These are phyloP conservation scores for Lathronympha strigana DNA, from an alignment of 2,888 invertebrate species.

Conservation along the genomic window DNA sequence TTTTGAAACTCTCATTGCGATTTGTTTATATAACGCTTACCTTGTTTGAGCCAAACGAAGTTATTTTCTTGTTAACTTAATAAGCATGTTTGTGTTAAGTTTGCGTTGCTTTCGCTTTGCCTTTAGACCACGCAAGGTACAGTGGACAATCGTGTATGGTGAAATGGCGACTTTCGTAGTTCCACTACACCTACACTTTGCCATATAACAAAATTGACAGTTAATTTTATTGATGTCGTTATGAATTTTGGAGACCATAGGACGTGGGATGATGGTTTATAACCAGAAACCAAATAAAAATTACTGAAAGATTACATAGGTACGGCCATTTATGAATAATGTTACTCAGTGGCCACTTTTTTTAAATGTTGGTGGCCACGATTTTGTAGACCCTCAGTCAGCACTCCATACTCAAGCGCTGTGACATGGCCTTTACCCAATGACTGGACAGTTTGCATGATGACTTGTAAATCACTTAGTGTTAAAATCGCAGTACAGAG, in stretches of 20 bases:
- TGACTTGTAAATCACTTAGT: conserved; percentile 33
- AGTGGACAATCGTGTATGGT: conserved; percentile 28
- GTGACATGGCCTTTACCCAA: neutral
- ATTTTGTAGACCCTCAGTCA: too few relatives aligned
- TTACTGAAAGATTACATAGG: too few relatives aligned
- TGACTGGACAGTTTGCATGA: conserved; percentile 24
- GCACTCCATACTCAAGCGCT: too few relatives aligned
- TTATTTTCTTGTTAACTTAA: neutral
- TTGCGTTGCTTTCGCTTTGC: conserved; percentile 24
- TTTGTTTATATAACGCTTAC: conserved; percentile 14
- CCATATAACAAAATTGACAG: conserved; percentile 37
- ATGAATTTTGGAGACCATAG: conserved; percentile 22
- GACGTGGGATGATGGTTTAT: conserved; percentile 34
- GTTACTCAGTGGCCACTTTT: too few relatives aligned
- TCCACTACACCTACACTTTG: conserved; percentile 48
- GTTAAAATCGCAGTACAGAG: conserved; percentile 23
- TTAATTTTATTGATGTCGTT: conserved; percentile 16
- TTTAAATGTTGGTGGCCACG: too few relatives aligned
- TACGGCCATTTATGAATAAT: too few relatives aligned
- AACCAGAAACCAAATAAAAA: neutral
- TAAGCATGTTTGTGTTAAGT: neutral
- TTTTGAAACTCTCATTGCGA: neutral
- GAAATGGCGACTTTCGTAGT: conserved; percentile 53
- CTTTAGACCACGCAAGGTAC: conserved; percentile 13
- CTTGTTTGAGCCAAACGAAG: neutral